Base-by-base conservation (phyloP, 2,888 invertebrate genomes). In the Lobophora halterata region DNA sequence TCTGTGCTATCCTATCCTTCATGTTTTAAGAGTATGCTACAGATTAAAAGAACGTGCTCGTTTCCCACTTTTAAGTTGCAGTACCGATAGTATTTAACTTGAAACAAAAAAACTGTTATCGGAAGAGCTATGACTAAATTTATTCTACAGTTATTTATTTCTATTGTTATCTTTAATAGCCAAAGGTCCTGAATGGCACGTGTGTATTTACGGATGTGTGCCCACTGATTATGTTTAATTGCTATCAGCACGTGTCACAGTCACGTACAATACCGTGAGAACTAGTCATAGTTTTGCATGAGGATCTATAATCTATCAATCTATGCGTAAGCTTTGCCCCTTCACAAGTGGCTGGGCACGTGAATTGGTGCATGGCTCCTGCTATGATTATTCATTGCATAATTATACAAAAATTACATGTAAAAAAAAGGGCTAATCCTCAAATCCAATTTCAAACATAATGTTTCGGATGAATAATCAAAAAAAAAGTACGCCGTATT, bases 171-270 rank as follows among this genome's bases (percentile, higher is more conserved):
- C 58, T 61, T 52, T 54, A 36, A 49, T 43, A 48, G 55, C 55
- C 34, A 54, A 54, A 37, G 46, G 33, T 51, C 41, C 41, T 55
- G 30, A 36, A 23, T 41, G 48, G 52, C 75, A 77, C 78, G 71
- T 78, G 71, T 50, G 44, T 42, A 30, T 46, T 58, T 56, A 62
- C 71, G 73, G 71, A 77, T 78, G 61, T 71, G 51, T 59, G 61
- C 49, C 57, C 55, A 55, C 54, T 73, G 66, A 66, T 59, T 70
- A 67, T 65, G 53, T 68, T 72, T 79, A 75, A 79, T 76, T 73
- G 59, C 52, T 65, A 64, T 63, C 49, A 53, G 52, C 78, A 80
- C 80, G 77, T 78, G 75, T 61, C 49, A 9, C 23, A 42, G 36
- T 50, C 77, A 75, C 72, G 73, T 72, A 73, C 58, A 49, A 64